Evolutionary conservation across 2,888 invertebrate genomes (phyloP), one percentile per base, ranked within the genome.

Genomic region (Lithophane socia): DNA sequence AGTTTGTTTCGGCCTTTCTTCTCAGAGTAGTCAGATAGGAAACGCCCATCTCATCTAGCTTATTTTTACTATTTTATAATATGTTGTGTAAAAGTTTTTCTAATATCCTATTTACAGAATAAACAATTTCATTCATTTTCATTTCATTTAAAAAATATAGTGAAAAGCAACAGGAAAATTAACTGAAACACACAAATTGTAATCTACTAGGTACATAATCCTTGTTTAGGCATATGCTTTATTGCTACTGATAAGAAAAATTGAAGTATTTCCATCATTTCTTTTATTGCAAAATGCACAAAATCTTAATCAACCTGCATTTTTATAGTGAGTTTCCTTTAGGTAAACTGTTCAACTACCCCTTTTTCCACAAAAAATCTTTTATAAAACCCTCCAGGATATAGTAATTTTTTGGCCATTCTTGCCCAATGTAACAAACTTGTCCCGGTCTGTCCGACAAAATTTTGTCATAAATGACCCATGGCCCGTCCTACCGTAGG

Each of bases 181-280:
- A 61, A 75, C 13, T 49, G 4, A 49, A 75, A 75, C 2, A 54
- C 16, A 10, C 8, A 47, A 16, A 61, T 47, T 66, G 42, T 29
- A 65, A 64, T 56, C 49, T 60, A 21, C 18, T 54, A 37, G 37
- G 37, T 37, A 56, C 16, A 42, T 58, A 74, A 13, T 44, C 5
- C 24, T 24, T 54, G 12, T 54, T 13, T 54, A 69, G 2, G 47
- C 37, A 63, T 77, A 21, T 52, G 12, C 65, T 58, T 52, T n/a
- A 60, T 66, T 61, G 61, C 29, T 61, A 61, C 60, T 78, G 79
- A 85, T 83, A 85, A 83, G 73, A 75, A 73, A 58, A 29, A 49
- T n/a, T 13, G 4, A 56, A 67, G 61, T 56, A 29, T 21, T 58
- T 47, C 49, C 61, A 71, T 79, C 52, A 58, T 18, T 21, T 61